Evolutionary conservation across 2,797 vertebrate genomes (phyloP).

Genomic region (Scolopax bukidnonensis): DNA sequence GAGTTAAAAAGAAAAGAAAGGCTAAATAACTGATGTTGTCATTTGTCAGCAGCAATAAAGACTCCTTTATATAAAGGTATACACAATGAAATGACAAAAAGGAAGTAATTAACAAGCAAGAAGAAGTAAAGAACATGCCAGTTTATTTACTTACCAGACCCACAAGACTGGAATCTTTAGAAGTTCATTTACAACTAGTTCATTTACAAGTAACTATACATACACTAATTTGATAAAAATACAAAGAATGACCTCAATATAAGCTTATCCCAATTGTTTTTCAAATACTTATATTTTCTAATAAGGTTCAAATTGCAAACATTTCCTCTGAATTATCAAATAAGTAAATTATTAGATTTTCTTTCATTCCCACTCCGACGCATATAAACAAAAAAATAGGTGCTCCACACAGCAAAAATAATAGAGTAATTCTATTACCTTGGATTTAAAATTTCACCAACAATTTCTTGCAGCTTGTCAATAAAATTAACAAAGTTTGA

Average conservation of each 20-base stretch:
- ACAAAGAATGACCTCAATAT: neutral
- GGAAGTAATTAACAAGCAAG: neutral
- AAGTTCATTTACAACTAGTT: neutral
- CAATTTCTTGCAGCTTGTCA: conserved; percentile 90
- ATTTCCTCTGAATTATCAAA: neutral
- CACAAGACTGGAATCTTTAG: neutral
- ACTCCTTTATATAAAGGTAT: neutral
- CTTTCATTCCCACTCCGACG: neutral
- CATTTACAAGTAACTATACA: neutral
- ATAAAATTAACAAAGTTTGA: conserved; percentile 88
- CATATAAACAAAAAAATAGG: neutral
- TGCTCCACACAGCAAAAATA: neutral
- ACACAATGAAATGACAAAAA: neutral
- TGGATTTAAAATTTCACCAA: conserved; percentile 88
- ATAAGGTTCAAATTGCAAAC: neutral
- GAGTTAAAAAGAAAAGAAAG: neutral
- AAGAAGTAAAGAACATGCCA: neutral
- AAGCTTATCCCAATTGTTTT: neutral
- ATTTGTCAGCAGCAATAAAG: neutral
- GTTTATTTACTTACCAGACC: neutral
- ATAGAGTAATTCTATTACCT: conserved; percentile 80
- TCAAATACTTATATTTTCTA: neutral
- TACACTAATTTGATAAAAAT: neutral
- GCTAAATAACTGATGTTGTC: neutral
- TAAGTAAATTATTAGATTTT: neutral